These are phyloP conservation scores for Microdon myrmicae DNA, from an alignment of 2,888 invertebrate genomes.

Conservation along the genomic window DNA sequence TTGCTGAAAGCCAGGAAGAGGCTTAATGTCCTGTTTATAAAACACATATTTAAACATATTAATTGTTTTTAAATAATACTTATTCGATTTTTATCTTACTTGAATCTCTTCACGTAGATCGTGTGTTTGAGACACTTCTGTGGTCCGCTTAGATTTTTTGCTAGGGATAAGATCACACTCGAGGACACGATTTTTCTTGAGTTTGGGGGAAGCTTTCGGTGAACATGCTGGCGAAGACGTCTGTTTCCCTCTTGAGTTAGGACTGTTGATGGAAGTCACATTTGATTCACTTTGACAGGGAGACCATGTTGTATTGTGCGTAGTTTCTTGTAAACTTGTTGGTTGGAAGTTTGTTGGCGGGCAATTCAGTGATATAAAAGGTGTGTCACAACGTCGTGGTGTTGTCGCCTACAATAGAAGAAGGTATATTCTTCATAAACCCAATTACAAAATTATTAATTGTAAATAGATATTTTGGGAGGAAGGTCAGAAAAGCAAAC, in stretches of 20 bases:
- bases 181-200: slow-evolving; percentile 59
- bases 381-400: slow-evolving; percentile 31
- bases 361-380: slow-evolving; percentile 18
- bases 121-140: slow-evolving; percentile 25
- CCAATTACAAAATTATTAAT: too few species aligned
- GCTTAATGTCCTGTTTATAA: slow-evolving; percentile 63
- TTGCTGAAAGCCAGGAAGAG: slow-evolving; percentile 84
- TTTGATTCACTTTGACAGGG: slow-evolving; percentile 18
- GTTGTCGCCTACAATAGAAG: slow-evolving; percentile 17
- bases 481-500: too few species aligned
- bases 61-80: neutral
- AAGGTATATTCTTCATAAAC: too few species aligned
- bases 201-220: slow-evolving; percentile 2
- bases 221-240: slow-evolving; percentile 3
- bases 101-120: slow-evolving; percentile 60
- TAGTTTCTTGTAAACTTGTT: slow-evolving; percentile 26
- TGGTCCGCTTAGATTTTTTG: slow-evolving; percentile 61
- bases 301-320: slow-evolving; percentile 36
- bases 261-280: slow-evolving; percentile 22
- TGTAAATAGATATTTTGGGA: too few species aligned
- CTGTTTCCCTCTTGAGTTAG: slow-evolving; percentile 23
- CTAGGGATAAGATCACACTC: slow-evolving; percentile 63
- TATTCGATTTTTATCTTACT: slow-evolving; percentile 50
- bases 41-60: neutral
- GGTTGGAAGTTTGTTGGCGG: slow-evolving; percentile 34